Evolutionary conservation across 53 echinoderm and acorn worm species (phyloP).

Genomic region (Mesocentrotus franciscanus): DNA sequence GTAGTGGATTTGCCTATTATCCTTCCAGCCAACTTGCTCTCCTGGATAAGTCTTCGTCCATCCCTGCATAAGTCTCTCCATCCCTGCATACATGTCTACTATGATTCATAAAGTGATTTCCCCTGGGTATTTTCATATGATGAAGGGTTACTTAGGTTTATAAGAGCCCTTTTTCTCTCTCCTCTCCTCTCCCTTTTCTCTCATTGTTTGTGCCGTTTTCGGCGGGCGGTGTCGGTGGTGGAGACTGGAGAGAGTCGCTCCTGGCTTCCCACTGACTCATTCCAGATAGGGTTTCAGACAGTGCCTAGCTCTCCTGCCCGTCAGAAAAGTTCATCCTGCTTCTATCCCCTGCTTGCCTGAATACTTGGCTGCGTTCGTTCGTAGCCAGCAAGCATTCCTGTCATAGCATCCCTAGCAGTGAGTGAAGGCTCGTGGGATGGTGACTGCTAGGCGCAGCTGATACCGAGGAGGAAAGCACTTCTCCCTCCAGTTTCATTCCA

Average conservation of each 20-base stretch:
- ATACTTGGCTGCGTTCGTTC: neutral
- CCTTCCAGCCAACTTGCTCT: neutral
- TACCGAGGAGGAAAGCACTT: conserved; percentile 16
- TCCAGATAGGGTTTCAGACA: conserved; percentile 58
- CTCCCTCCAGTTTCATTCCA: conserved; percentile 32
- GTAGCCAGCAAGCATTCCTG: conserved; percentile 48
- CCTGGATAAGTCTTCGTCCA: neutral
- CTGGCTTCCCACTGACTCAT: conserved; percentile 60
- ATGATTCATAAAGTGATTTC: conserved; percentile 61
- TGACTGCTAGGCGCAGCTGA: conserved; percentile 60
- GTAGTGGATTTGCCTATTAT: neutral
- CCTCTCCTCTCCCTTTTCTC: neutral
- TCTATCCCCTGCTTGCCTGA: conserved; percentile 25
- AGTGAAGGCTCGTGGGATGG: conserved; percentile 45
- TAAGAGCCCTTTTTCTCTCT: conserved; percentile 14
- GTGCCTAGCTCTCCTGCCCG: neutral
- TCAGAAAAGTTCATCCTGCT: conserved; percentile 34
- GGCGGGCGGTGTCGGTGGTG: neutral
- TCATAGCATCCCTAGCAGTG: conserved; percentile 34
- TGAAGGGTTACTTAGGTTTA: conserved; percentile 53
- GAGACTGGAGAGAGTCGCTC: conserved; percentile 1
- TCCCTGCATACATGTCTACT: conserved; percentile 13
- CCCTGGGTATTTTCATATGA: conserved; percentile 53
- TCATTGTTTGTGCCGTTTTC: conserved; percentile 17
- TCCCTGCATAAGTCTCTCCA: conserved; percentile 19